Percentiles rank a stretch among this genome's conserved stretches.
Evolutionary conservation across 2,888 invertebrate species (phyloP).

Genomic region (Taphrorychus bicolor): DNA sequence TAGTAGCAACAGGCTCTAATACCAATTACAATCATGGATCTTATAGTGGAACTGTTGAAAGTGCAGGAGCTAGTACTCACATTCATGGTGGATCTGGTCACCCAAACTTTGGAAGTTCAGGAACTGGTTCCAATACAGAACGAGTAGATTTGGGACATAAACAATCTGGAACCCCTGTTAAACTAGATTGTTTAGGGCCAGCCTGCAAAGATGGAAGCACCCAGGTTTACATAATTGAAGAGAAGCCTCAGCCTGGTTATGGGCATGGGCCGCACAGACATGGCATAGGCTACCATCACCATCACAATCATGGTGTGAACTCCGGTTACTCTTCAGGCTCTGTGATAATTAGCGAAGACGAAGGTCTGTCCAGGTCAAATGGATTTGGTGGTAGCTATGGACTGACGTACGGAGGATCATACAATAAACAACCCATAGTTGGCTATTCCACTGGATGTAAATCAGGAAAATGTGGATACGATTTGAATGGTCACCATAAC

Average conservation of each 20-base stretch:
- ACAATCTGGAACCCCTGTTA: not conserved
- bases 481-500: no score
- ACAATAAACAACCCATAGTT: no score
- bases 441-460: no score
- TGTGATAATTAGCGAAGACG: no score
- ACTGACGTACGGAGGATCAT: not conserved
- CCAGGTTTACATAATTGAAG: conserved; percentile 14
- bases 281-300: not conserved
- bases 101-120: not conserved
- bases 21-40: no score
- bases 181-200: conserved; percentile 9
- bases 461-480: no score
- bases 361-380: not conserved
- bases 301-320: no score
- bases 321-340: no score
- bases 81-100: not conserved
- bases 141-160: not conserved
- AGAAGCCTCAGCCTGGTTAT: not conserved
- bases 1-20: no score
- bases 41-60: no score
- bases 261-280: not conserved
- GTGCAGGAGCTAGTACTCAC: not conserved
- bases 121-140: not conserved
- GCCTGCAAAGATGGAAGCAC: conserved; percentile 7
- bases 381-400: not conserved